Base-by-base conservation (phyloP, 2,888 invertebrate species). In the Trichogramma evanescens region DNA sequence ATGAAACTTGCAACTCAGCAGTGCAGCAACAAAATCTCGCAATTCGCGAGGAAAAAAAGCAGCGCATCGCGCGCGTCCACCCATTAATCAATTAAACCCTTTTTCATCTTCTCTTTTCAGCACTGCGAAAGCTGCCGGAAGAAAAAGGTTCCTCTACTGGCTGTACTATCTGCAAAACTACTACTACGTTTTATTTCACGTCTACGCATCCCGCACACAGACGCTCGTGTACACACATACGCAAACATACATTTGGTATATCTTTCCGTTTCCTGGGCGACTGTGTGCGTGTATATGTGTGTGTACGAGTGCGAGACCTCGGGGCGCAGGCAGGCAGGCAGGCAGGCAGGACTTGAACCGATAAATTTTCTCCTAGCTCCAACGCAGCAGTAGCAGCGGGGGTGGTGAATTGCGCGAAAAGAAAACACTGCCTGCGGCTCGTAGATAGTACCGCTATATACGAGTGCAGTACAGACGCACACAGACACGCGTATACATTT, bases 351-450 rank as follows among this genome's bases (percentile, higher is more conserved):
- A 26, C 26, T 26, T 26, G 55, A 55, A 53, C 62, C 59, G 59
- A 62, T 62, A 62, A 62, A 62, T 62, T 62, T n/a, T 59, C 59
- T 46, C 50, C 59, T 54, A 56, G 58, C 56, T 56, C 56, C 59
- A 56, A 54, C 58, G 9, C 9, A 46, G 10, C 10, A 10, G 9
- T 46, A 9, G 5, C 46, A 8, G 46, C 46, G n/a, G 10, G 10
- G 5, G 26, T 26, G 26, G 26, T 26, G 26, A 26, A 26, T 26
- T 26, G 26, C 5, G 9, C 46, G 46, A 46, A 46, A 62, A 59
- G 62, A 62, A 62, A 63, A 59, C 63, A 57, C 48, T 45, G 63
- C 59, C 63, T 60, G 59, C 63, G 50, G 63, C 59, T 13, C 52
- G 39, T 54, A 63, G 63, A 63, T 63, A 26, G 26, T 26, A 63